These are phyloP conservation scores for Zosterops lateralis DNA, from an alignment of 2,113 vertebrate species.

Conservation along the genomic window DNA sequence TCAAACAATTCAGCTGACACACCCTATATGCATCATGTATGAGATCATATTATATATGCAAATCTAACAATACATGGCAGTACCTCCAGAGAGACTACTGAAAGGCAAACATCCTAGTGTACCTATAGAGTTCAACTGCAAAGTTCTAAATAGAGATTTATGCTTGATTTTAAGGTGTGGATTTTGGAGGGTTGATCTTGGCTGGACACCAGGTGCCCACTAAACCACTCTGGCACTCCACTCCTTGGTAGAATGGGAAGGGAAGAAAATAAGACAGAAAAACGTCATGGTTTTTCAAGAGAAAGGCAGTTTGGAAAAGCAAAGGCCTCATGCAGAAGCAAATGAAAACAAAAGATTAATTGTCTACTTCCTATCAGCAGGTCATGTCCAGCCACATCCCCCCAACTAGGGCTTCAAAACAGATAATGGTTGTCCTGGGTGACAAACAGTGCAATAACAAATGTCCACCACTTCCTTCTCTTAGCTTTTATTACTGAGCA, in stretches of 20 bases:
- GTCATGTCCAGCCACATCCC: neutral
- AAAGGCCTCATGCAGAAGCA: neutral
- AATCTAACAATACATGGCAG: neutral
- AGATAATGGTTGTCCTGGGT: accelerated
- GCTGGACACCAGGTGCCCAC: neutral
- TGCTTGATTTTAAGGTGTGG: neutral
- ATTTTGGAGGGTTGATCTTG: neutral
- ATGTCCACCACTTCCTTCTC: neutral
- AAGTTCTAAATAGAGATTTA: neutral
- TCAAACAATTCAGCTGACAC: neutral
- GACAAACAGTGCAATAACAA: neutral
- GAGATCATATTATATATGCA: neutral
- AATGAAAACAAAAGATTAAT: neutral
- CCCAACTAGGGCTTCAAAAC: accelerated
- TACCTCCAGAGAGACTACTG: neutral
- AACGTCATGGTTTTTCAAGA: neutral
- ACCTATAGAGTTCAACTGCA: neutral
- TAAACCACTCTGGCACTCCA: accelerated
- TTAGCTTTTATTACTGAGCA: neutral
- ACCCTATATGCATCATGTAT: neutral
- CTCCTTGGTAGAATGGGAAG: accelerated
- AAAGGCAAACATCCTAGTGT: neutral
- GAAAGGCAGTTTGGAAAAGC: neutral
- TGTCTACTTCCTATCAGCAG: neutral
- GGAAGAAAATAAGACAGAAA: neutral